phyloP scores from a whole-genome alignment of 1,140 invertebrate genomes.

The Solen grandis region DNA sequence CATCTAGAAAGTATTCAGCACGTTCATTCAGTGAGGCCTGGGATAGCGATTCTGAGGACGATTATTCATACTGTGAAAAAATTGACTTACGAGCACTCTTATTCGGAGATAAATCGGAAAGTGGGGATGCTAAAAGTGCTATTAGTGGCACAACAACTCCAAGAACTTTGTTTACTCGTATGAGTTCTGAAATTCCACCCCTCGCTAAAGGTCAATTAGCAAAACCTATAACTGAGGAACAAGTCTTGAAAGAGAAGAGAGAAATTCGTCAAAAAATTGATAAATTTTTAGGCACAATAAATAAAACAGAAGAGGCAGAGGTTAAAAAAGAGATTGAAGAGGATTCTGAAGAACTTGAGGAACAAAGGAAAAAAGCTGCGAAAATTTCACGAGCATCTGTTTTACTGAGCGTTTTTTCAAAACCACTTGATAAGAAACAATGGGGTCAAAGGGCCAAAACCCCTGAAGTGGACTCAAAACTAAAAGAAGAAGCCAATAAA shows the following conservation, averaged over 20 bases:
- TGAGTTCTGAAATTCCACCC: conserved; percentile 46
- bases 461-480: conserved; percentile 17
- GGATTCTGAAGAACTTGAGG: conserved; percentile 12
- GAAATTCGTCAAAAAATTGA: conserved; percentile 65
- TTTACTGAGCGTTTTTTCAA: conserved; percentile 60
- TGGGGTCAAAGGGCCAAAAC: conserved; percentile 24
- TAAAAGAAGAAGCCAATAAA: conserved; percentile 33
- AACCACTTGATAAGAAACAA: conserved; percentile 51
- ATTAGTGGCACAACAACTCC: conserved; percentile 45
- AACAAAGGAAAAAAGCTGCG: conserved; percentile 12
- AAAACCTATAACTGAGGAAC: conserved; percentile 63
- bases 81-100: conserved; percentile 69
- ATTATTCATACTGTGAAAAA: conserved; percentile 62
- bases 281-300: conserved; percentile 61
- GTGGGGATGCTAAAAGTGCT: conserved; percentile 39
- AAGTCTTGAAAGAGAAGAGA: conserved; percentile 62
- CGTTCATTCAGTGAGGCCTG: conserved; percentile 32
- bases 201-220: conserved; percentile 2
- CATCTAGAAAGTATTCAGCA: conserved; percentile 47
- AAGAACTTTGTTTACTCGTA: conserved; percentile 49
- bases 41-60: conserved; percentile 62
- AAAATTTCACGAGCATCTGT: conserved; percentile 46
- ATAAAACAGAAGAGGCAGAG: conserved; percentile 50
- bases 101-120: conserved; percentile 61
- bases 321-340: conserved; percentile 1